These are phyloP conservation scores for Heliocidaris tuberculata DNA, from an alignment of 35 echinoderm and acorn worm genomes.

Conservation along the genomic window DNA sequence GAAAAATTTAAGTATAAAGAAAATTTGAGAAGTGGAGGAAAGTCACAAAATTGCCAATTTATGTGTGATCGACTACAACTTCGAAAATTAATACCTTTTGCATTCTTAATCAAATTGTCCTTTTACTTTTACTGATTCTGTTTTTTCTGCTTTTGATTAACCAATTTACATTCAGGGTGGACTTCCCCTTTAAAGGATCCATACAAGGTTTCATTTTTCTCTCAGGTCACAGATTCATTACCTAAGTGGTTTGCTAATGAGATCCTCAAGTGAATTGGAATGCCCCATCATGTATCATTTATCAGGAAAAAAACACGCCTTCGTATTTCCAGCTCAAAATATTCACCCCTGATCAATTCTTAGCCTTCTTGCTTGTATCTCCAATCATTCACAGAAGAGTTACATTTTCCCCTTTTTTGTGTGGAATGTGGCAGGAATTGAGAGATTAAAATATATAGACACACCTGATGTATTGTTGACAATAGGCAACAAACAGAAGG, in stretches of 20 bases:
- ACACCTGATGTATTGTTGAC: background rate
- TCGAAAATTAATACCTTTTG: too few relatives aligned
- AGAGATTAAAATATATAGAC: background rate
- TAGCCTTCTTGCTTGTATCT: background rate
- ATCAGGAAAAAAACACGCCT: background rate
- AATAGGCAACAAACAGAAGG: background rate
- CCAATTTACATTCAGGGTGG: too few relatives aligned
- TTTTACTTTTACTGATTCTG: too few relatives aligned
- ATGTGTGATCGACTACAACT: too few relatives aligned
- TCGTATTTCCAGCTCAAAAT: background rate
- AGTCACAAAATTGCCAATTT: too few relatives aligned
- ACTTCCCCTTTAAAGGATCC: background rate
- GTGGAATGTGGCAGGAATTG: background rate
- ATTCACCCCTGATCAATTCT: background rate
- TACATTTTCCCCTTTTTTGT: background rate
- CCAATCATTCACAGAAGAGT: background rate
- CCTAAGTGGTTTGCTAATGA: conserved; percentile 11
- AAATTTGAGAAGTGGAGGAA: too few relatives aligned
- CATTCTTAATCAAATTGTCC: too few relatives aligned
- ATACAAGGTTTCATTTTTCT: background rate
- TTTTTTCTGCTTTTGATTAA: too few relatives aligned
- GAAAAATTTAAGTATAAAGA: too few relatives aligned
- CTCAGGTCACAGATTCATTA: background rate
- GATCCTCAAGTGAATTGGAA: background rate
- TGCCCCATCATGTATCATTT: conserved; percentile 10